Conservation (phyloP, 2,113 vertebrate genomes). For the Pomatostomus ruficeps region DNA sequence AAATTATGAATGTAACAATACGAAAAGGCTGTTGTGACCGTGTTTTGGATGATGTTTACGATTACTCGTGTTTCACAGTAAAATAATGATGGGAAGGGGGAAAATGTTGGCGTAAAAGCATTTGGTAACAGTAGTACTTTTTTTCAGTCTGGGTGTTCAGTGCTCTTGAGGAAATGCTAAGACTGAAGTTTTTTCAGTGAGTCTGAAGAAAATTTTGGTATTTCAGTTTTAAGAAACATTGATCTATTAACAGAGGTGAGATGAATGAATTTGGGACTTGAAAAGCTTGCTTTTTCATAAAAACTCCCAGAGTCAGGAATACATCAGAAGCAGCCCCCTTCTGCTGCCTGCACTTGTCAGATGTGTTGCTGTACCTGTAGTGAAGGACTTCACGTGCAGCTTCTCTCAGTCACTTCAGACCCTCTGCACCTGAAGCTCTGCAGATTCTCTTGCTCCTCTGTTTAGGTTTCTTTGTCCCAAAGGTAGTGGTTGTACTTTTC, state of each 20-base stretch:
- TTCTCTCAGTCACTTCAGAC: not conserved
- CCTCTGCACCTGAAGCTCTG: not conserved
- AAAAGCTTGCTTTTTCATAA: not conserved
- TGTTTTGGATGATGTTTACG: not conserved
- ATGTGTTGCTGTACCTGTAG: not conserved
- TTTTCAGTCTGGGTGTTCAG: not conserved
- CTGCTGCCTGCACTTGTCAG: rapidly evolving
- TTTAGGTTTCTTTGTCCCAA: not conserved
- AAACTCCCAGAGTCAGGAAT: not conserved
- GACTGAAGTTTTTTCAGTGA: not conserved
- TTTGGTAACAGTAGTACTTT: not conserved
- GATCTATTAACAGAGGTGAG: not conserved
- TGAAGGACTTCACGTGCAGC: rapidly evolving
- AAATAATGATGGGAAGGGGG: not conserved
- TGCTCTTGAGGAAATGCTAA: not conserved
- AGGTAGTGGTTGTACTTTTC: not conserved
- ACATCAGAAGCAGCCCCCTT: not conserved
- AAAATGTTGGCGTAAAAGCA: not conserved
- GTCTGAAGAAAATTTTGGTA: not conserved
- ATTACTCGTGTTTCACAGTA: not conserved
- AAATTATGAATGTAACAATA: conserved; percentile 22
- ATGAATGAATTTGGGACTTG: not conserved
- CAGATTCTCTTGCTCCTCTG: not conserved
- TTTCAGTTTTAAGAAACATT: not conserved
- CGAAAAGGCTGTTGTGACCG: not conserved